These are phyloP conservation scores for Acleris laterana DNA, from an alignment of 2,888 invertebrate species.

Conservation along the genomic window DNA sequence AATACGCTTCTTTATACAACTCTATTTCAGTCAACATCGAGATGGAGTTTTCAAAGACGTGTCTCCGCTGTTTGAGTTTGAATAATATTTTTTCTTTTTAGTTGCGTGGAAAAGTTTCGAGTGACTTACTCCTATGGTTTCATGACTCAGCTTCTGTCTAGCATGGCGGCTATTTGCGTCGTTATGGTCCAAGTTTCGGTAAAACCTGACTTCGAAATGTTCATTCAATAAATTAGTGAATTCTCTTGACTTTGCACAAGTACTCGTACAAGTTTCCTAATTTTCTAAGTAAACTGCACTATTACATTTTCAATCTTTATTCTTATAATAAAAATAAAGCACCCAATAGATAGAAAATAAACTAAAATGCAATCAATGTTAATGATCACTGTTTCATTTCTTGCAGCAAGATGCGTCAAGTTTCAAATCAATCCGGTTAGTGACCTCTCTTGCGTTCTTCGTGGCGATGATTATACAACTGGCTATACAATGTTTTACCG, in stretches of 20 bases:
- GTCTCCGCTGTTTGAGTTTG: constrained; percentile 21
- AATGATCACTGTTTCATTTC: too few relatives aligned
- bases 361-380: too few relatives aligned
- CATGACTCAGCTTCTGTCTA: constrained; percentile 78
- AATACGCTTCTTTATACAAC: constrained; percentile 68
- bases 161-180: constrained; percentile 79
- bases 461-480: constrained; percentile 75
- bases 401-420: constrained; percentile 74
- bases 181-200: constrained; percentile 83
- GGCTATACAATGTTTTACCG: constrained; percentile 75
- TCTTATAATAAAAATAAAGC: background rate
- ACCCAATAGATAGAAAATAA: constrained; percentile 7
- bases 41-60: constrained; percentile 49
- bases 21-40: constrained; percentile 45
- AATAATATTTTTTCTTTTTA: constrained; percentile 51
- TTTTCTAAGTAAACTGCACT: background rate
- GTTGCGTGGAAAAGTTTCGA: constrained; percentile 75
- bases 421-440: constrained; percentile 67
- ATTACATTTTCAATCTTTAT: background rate
- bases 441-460: constrained; percentile 76
- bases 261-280: background rate
- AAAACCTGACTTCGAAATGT: constrained; percentile 43
- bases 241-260: constrained; percentile 1
- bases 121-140: constrained; percentile 76
- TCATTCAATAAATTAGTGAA: background rate